Percentiles rank a stretch among this genome's conserved stretches.
phyloP scores from a whole-genome alignment of 2,888 invertebrate genomes.

The Platycnemis pennipes region DNA sequence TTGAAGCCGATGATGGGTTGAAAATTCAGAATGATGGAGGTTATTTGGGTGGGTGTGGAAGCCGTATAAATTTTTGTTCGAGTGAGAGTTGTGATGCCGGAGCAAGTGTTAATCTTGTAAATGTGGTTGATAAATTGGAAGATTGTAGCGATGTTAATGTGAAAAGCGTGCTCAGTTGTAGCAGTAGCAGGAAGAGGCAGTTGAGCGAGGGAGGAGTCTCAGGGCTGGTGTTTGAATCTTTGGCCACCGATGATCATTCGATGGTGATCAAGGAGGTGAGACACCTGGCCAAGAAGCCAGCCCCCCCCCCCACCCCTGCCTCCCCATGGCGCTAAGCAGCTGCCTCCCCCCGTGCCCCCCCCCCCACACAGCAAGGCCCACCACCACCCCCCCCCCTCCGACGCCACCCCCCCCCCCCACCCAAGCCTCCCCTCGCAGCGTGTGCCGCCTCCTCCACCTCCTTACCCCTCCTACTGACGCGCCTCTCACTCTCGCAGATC shows the following conservation, averaged over 20 bases:
- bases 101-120: not conserved
- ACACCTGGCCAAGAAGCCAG: slow-evolving; percentile 32
- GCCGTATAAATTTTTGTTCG: not conserved
- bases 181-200: slow-evolving; percentile 52
- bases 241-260: not conserved
- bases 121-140: not conserved
- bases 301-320: slow-evolving; percentile 15
- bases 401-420: not conserved
- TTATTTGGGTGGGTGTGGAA: not conserved
- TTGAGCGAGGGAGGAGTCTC: slow-evolving; percentile 27
- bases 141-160: slow-evolving; percentile 47
- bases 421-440: not conserved
- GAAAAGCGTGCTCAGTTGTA: not conserved
- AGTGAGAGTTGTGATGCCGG: slow-evolving; percentile 20
- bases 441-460: not conserved
- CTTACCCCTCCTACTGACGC: not conserved
- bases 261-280: slow-evolving; percentile 23
- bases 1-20: not conserved
- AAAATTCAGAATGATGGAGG: not conserved
- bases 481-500: slow-evolving; percentile 51
- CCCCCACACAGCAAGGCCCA: slow-evolving; percentile 5
- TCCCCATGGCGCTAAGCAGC: slow-evolving; percentile 53
- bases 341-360: slow-evolving; percentile 53
- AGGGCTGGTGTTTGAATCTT: slow-evolving; percentile 13
- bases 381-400: slow-evolving; percentile 13